Evolutionary conservation across 1,140 invertebrate species (phyloP), one percentile per base, ranked within the genome.

Genomic region (Megalopta genalis): DNA sequence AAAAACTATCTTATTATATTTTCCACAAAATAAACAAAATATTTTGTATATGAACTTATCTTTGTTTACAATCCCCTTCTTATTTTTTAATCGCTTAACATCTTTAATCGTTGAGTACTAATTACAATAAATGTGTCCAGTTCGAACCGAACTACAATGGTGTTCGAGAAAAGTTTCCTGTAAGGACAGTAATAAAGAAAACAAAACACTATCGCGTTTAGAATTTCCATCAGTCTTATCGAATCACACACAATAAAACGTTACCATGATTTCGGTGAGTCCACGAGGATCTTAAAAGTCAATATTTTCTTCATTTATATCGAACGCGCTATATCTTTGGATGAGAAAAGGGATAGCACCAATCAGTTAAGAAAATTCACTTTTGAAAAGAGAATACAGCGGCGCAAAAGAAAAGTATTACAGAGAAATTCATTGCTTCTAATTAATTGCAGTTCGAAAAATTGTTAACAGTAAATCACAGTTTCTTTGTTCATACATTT

Each of bases 151-250:
- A 52, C 3, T 52, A 18, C 16, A 52, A 0, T 5, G 3, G 18
- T 52, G 18, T 52, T 52, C 0, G 42, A 18, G 4, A 18, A 52
- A 21, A 52, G 42, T 52, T 52, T 18, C 6, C 16, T 52, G 16
- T 18, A 18, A 21, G 5, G 49, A 52, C 16, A 57, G 2, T 46
- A 1, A 75, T 67, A 49, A 65, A 65, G 39, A 10, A 69, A 77
- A 77, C n/a, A 77, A 77, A 62, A 37, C 65, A 77, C 21, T 37
- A 16, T 69, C 65, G 27, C 10, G 23, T 10, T 9, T 16, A 42
- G 4, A 32, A 32, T 32, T 46, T 46, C 6, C 25, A 71, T 18
- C 7, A 39, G 25, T 60, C 7, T 8, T 21, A 32, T 37, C 6
- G 16, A 59, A 60, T 1, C 16, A 7, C 9, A 6, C 25, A 0